phyloP scores from a whole-genome alignment of 2,797 vertebrate species.

The Lutra lutra region DNA sequence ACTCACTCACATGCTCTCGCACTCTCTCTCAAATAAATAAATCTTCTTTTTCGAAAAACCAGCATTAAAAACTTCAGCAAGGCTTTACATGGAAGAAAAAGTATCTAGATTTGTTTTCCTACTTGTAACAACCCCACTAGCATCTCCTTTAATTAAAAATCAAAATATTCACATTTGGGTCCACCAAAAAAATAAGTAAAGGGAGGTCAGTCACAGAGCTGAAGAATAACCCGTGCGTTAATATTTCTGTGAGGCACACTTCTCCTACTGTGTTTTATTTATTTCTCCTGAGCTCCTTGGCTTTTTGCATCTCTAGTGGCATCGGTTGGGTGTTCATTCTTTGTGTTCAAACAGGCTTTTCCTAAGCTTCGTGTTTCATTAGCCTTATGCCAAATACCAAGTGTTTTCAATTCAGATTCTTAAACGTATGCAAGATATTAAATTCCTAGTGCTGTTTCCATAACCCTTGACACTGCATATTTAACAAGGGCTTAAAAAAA shows the following conservation, averaged over 20 bases:
- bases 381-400: slow-evolving; percentile 9
- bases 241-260: not conserved
- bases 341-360: not conserved
- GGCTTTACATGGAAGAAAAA: not conserved
- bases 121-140: not conserved
- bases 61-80: not conserved
- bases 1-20: not conserved
- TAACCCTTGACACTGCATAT: slow-evolving; percentile 28
- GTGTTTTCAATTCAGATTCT: slow-evolving; percentile 26
- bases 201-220: not conserved
- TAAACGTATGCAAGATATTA: slow-evolving; percentile 25
- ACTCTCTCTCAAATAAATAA: not conserved
- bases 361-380: not conserved
- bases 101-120: not conserved
- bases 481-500: slow-evolving; percentile 18
- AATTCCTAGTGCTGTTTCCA: not conserved
- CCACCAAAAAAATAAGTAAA: not conserved
- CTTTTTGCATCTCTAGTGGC: not conserved
- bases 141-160: slow-evolving; percentile 2
- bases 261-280: not conserved
- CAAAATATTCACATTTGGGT: not conserved
- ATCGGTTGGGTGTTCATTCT: not conserved
- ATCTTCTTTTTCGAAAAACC: not conserved
- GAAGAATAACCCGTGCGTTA: not conserved
- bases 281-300: not conserved